Base-by-base conservation (phyloP, 2,888 invertebrate genomes). In the Rhamnusium bicolor region DNA sequence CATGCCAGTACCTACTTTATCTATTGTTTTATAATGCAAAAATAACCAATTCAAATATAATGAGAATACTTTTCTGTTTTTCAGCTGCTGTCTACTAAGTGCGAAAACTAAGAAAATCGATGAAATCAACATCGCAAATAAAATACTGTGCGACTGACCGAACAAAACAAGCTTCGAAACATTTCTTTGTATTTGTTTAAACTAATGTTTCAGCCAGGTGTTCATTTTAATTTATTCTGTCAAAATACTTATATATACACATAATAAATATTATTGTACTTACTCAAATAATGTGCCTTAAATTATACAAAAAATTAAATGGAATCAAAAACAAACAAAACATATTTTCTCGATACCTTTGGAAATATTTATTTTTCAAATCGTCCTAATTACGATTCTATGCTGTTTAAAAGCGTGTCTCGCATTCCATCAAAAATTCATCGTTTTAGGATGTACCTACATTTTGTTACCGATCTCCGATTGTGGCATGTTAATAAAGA, bases 31-130 rank as follows among this genome's bases (percentile, higher is more conserved):
- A n/a, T n/a, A n/a, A n/a, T n/a, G n/a, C n/a, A n/a, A n/a, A n/a
- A n/a, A n/a, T n/a, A n/a, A n/a, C n/a, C n/a, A n/a, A n/a, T n/a
- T n/a, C n/a, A n/a, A n/a, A n/a, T n/a, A n/a, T n/a, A n/a, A n/a
- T n/a, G n/a, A n/a, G n/a, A n/a, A n/a, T n/a, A n/a, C n/a, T 8
- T 24, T 71, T 73, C 76, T 73, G 56, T 73, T 74, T 86, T 87
- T 74, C 82, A 86, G 86, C 87, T 82, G 87, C 87, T 77, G 87
- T 86, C 79, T 86, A 85, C 84, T 87, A 85, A 86, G 80, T 82
- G 81, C 69, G 72, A 73, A 62, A 46, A 72, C 69, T 61, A 68
- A 61, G 75, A 74, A 78, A 61, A 73, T 71, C 72, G 73, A 77
- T 70, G 71, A 65, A 71, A 79, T 74, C 79, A 80, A 77, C 75